Conservation (phyloP, 2,797 vertebrate genomes). For the Nyctibius grandis region DNA sequence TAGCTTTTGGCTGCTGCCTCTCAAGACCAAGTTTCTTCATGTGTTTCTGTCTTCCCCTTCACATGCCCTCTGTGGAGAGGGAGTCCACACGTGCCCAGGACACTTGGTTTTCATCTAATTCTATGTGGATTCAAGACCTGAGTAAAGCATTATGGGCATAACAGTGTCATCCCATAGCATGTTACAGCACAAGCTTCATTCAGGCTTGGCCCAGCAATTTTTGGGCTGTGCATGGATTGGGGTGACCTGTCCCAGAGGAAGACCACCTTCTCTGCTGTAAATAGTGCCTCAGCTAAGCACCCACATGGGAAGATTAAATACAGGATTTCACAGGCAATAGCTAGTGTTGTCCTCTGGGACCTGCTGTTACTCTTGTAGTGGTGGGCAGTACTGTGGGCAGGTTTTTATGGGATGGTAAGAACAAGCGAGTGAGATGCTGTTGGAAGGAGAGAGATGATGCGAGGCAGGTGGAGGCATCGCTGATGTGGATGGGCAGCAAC, state of each 20-base stretch:
- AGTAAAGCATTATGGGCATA: neutral
- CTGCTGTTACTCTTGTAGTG: neutral
- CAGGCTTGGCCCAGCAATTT: neutral
- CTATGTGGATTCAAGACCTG: neutral
- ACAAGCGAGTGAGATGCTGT: neutral
- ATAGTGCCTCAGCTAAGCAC: neutral
- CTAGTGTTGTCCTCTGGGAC: neutral
- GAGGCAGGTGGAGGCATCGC: neutral
- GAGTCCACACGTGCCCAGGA: neutral
- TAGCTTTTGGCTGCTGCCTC: neutral
- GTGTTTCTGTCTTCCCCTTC: neutral
- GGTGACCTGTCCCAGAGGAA: neutral
- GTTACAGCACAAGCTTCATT: neutral
- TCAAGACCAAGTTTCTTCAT: neutral
- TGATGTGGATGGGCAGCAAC: neutral
- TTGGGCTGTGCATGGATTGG: neutral
- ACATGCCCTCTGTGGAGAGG: accelerated
- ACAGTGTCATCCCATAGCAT: neutral
- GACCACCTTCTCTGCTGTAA: neutral
- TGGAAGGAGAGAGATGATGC: neutral
- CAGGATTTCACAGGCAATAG: neutral
- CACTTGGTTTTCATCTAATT: neutral
- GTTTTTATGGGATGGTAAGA: neutral
- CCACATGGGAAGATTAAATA: neutral
- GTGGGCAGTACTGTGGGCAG: neutral